phyloP scores from a whole-genome alignment of 2,888 invertebrate genomes.

The Physocephala rufipes region DNA sequence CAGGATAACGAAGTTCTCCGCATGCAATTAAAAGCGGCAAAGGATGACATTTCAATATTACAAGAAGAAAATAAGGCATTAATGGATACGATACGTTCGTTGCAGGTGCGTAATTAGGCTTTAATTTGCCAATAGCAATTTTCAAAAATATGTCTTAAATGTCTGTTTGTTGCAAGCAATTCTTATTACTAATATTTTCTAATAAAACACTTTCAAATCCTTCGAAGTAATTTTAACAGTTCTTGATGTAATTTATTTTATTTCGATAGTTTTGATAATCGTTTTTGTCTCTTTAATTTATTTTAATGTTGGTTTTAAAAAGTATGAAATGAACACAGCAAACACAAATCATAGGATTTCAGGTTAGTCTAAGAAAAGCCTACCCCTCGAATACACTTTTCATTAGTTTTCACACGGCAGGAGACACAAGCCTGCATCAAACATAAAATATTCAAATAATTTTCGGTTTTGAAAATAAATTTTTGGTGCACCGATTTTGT shows the following conservation, averaged over 20 bases:
- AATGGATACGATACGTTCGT: constrained; percentile 73
- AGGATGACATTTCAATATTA: constrained; percentile 77
- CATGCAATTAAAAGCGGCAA: constrained; percentile 73
- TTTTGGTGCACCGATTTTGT: no score
- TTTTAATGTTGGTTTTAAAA: constrained; percentile 39
- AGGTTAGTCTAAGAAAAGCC: constrained; percentile 54
- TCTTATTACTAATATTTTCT: background rate
- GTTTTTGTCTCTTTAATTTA: constrained; percentile 1
- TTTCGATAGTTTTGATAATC: constrained; percentile 2
- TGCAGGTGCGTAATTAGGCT: constrained; percentile 70
- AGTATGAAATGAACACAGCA: constrained; percentile 54
- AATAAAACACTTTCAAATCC: background rate
- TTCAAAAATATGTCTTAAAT: background rate
- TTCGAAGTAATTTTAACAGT: constrained; percentile 18
- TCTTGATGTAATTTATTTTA: constrained; percentile 10
- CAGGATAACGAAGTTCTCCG: constrained; percentile 73
- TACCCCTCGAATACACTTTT: background rate
- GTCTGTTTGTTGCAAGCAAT: background rate
- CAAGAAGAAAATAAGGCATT: constrained; percentile 79
- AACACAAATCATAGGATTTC: constrained; percentile 59
- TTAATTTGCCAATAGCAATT: background rate
- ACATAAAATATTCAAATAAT: no score
- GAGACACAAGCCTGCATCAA: no score
- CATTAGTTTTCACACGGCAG: no score
- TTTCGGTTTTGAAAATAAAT: background rate